Conservation (phyloP, 2,113 vertebrate genomes). For the Paraplagusia blochii region DNA sequence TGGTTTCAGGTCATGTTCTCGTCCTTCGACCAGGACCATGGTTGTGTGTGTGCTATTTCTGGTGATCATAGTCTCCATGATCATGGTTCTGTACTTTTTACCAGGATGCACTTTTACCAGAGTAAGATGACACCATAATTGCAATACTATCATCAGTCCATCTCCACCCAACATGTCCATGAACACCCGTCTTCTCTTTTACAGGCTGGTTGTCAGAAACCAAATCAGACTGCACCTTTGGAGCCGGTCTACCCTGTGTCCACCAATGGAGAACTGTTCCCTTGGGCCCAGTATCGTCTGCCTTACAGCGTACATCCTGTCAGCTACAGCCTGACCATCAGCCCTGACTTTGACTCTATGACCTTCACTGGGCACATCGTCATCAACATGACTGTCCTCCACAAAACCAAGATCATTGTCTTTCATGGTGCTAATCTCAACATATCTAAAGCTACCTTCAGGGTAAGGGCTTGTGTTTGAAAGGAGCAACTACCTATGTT, state of each 20-base stretch:
- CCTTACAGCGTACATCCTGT: slow-evolving; percentile 80
- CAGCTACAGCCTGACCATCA: slow-evolving; percentile 83
- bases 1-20: slow-evolving; percentile 71
- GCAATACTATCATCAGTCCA: neutral
- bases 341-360: slow-evolving; percentile 83
- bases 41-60: slow-evolving; percentile 81
- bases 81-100: slow-evolving; percentile 85
- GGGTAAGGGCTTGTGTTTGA: slow-evolving; percentile 35
- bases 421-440: slow-evolving; percentile 85
- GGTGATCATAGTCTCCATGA: slow-evolving; percentile 79
- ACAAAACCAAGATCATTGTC: slow-evolving; percentile 79
- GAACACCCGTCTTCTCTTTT: neutral
- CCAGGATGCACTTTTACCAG: slow-evolving; percentile 93
- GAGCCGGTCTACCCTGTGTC: slow-evolving; percentile 80
- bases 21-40: slow-evolving; percentile 79
- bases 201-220: slow-evolving; percentile 82
- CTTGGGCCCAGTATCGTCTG: slow-evolving; percentile 85
- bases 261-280: slow-evolving; percentile 83
- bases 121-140: slow-evolving; percentile 58
- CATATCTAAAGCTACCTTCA: slow-evolving; percentile 77
- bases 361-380: slow-evolving; percentile 80
- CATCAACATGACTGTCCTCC: slow-evolving; percentile 76
- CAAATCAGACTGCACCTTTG: slow-evolving; percentile 70
- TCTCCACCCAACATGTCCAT: neutral
- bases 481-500: too few relatives aligned